phyloP scores from a whole-genome alignment of 2,113 vertebrate species.

The Malurus cyaneus region DNA sequence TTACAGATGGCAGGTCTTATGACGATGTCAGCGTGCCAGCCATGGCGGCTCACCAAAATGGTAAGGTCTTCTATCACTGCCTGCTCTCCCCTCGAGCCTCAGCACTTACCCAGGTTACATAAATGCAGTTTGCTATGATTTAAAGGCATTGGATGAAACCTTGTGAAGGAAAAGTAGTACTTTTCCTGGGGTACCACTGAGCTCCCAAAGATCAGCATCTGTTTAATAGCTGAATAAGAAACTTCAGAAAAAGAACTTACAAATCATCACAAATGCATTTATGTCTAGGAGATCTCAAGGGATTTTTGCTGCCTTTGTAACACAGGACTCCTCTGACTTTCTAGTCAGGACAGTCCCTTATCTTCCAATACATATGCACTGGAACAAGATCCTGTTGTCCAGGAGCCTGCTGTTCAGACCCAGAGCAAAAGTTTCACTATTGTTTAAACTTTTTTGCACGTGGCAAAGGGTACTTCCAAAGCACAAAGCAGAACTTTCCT shows the following conservation, averaged over 20 bases:
- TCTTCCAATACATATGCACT: background rate
- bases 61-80: slow-evolving; percentile 63
- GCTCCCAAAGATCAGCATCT: background rate
- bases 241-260: background rate
- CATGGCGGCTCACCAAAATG: slow-evolving; percentile 84
- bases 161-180: background rate
- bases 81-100: background rate
- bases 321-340: background rate
- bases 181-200: background rate
- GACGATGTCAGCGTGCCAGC: slow-evolving; percentile 88
- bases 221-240: background rate
- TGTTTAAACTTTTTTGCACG: background rate
- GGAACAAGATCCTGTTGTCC: background rate
- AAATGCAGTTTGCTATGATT: background rate
- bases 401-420: background rate
- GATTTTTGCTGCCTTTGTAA: background rate
- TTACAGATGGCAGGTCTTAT: slow-evolving; percentile 94
- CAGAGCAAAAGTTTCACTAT: background rate
- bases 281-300: background rate
- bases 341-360: background rate
- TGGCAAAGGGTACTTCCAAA: background rate
- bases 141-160: background rate
- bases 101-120: background rate
- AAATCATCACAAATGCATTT: background rate
- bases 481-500: background rate